Evolutionary conservation across 2,888 invertebrate species (phyloP).

Genomic region (Spisula solida): DNA sequence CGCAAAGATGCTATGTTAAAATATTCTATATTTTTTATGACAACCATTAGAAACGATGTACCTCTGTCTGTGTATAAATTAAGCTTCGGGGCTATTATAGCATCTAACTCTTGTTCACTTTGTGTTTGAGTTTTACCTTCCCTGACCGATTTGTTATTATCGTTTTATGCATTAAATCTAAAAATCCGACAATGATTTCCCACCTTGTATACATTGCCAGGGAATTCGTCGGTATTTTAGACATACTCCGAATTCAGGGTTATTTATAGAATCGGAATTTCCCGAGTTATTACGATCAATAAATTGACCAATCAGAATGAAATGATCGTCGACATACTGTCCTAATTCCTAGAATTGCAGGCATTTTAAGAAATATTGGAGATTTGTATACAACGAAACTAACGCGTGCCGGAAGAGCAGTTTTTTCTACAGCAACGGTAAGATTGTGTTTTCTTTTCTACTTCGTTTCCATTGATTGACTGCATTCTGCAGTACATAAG

Average conservation of each 20-base stretch:
- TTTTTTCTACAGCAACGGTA: not conserved
- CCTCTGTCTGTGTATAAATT: too few species aligned
- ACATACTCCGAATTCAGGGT: not conserved
- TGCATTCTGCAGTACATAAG: not conserved
- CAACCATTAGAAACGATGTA: too few species aligned
- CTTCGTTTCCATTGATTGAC: not conserved
- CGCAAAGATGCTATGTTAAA: too few species aligned
- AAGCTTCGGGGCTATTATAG: too few species aligned
- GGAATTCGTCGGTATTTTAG: too few species aligned
- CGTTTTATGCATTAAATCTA: too few species aligned
- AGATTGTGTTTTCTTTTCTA: not conserved
- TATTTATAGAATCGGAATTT: slow-evolving; percentile 20
- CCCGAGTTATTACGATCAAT: slow-evolving; percentile 12
- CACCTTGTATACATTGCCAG: too few species aligned
- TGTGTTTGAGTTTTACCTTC: too few species aligned
- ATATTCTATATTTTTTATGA: too few species aligned
- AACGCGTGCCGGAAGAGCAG: not conserved
- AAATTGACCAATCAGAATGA: not conserved
- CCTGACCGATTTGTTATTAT: too few species aligned
- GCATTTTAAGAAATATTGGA: not conserved
- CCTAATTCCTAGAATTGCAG: not conserved
- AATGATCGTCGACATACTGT: not conserved
- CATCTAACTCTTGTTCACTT: too few species aligned
- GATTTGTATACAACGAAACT: not conserved
- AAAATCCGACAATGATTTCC: too few species aligned